A percentile compares a stretch with the other conserved stretches of the same genome.
These are phyloP conservation scores for Lagorchestes hirsutus DNA, from an alignment of 2,797 vertebrate genomes.

Conservation along the genomic window DNA sequence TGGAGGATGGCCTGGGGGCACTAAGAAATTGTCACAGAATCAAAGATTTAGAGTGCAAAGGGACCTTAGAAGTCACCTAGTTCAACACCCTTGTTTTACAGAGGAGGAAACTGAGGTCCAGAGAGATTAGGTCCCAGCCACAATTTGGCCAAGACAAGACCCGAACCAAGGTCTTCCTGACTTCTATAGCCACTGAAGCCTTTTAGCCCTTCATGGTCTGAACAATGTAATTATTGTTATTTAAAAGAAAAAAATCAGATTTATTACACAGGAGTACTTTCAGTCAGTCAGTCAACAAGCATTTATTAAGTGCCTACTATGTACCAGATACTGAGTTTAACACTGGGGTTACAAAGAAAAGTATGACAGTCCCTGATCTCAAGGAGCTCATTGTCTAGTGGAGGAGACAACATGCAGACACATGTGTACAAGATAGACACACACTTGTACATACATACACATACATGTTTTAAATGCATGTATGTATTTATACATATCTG, in stretches of 20 bases:
- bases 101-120: not conserved
- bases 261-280: not conserved
- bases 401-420: not conserved
- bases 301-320: not conserved
- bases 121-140: not conserved
- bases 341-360: not conserved
- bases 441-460: not conserved
- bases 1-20: not conserved
- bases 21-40: not conserved
- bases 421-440: not conserved
- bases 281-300: not conserved
- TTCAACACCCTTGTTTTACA: not conserved
- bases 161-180: not conserved
- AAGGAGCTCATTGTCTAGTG: not conserved
- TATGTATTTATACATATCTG: too few species aligned
- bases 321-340: not conserved
- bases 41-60: not conserved
- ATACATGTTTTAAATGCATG: too few species aligned
- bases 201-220: not conserved
- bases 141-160: not conserved
- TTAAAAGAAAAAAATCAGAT: not conserved
- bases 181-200: not conserved
- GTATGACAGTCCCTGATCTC: not conserved
- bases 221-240: slow-evolving; percentile 22
- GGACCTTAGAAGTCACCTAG: not conserved